Conservation (phyloP, 1,140 invertebrate species). For the Cotesia glomerata region DNA sequence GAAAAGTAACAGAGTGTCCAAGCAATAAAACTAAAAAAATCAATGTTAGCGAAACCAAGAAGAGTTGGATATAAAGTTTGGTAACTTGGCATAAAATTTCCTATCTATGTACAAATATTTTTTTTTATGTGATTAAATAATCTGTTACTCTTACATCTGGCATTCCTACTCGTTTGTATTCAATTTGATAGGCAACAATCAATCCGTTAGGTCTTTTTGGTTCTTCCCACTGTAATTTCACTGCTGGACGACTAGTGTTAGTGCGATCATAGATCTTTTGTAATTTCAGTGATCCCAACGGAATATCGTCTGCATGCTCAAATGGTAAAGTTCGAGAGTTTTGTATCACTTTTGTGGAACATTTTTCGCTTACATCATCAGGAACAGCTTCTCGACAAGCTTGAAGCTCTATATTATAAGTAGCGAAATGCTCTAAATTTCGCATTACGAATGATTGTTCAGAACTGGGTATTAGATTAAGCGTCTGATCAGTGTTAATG, state of each 20-base stretch:
- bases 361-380: conserved; percentile 52
- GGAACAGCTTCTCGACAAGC: conserved; percentile 71
- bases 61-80: too few relatives aligned
- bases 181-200: conserved; percentile 82
- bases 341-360: conserved; percentile 58
- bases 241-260: conserved; percentile 58
- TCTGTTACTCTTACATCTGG: conserved; percentile 63
- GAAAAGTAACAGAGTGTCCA: too few relatives aligned
- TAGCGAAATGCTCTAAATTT: conserved; percentile 74
- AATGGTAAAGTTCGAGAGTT: conserved; percentile 59
- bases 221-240: conserved; percentile 76
- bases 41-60: too few relatives aligned
- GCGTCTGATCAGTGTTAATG: conserved; percentile 30
- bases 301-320: conserved; percentile 69
- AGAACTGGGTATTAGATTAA: conserved; percentile 46
- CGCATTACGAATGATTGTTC: conserved; percentile 63
- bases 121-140: not conserved
- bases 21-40: too few relatives aligned
- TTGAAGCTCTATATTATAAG: conserved; percentile 73
- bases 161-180: conserved; percentile 71
- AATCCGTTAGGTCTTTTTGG: conserved; percentile 85
- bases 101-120: not conserved
- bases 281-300: conserved; percentile 56
- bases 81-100: not conserved
- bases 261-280: conserved; percentile 52